phyloP scores from a whole-genome alignment of 2,888 invertebrate species.

The Chrysolina haemoptera region DNA sequence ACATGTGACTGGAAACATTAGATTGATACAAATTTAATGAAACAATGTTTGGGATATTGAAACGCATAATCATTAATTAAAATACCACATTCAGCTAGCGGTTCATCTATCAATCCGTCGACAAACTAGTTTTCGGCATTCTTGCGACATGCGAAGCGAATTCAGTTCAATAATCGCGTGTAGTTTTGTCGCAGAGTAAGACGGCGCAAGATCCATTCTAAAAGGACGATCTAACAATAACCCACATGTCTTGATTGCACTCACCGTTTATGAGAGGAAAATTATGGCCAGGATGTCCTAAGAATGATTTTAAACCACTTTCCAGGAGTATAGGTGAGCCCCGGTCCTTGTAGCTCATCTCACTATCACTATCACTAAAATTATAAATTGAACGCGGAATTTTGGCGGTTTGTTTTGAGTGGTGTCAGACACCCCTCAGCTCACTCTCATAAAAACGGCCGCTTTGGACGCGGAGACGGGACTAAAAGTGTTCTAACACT shows the following conservation, averaged over 20 bases:
- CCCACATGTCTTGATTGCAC: slow-evolving; percentile 50
- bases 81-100: slow-evolving; percentile 25
- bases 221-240: slow-evolving; percentile 48
- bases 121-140: neutral
- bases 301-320: slow-evolving; percentile 89
- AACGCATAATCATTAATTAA: slow-evolving; percentile 48
- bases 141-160: neutral
- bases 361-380: slow-evolving; percentile 73
- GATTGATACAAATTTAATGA: slow-evolving; percentile 42
- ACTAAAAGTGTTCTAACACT: slow-evolving; percentile 42
- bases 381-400: slow-evolving; percentile 69
- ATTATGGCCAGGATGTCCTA: slow-evolving; percentile 87
- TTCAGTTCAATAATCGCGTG: neutral
- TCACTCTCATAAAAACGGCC: slow-evolving; percentile 51
- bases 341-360: slow-evolving; percentile 93
- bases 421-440: slow-evolving; percentile 59
- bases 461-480: slow-evolving; percentile 46
- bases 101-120: neutral
- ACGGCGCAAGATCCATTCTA: slow-evolving; percentile 45
- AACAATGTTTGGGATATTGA: slow-evolving; percentile 39
- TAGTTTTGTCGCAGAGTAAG: slow-evolving; percentile 38
- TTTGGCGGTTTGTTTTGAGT: slow-evolving; percentile 64
- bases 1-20: slow-evolving; percentile 59
- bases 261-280: slow-evolving; percentile 85
- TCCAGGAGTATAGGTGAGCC: slow-evolving; percentile 88